Evolutionary conservation across 2,797 vertebrate genomes (phyloP), one percentile per base, ranked within the genome.

Genomic region (Peromyscus aztecus): DNA sequence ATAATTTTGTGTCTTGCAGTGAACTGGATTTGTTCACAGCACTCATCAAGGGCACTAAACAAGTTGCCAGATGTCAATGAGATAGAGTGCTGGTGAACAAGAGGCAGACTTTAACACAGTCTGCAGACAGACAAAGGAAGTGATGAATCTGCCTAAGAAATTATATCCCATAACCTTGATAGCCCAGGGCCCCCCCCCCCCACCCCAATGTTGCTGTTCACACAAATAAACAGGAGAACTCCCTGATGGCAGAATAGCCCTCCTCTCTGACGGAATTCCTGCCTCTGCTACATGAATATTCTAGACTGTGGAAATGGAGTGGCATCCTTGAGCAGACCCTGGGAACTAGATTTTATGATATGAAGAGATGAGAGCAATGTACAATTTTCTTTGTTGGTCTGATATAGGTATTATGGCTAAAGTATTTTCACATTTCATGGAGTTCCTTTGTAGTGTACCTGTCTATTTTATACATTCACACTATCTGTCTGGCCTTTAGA

Each of bases 91-190:
- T 11, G 89, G 29, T 40, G 90, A 95, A 59, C 93, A 95, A 95
- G 19, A 86, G 83, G 96, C 93, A 97, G 94, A 95, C 31, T 96
- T 88, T 81, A 97, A 69, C 29, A 43, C 61, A 95, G 69, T 87
- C 16, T 21, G 63, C 23, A 84, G 80, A 17, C 12, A 87, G 80
- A 86, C 76, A 89, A 90, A 78, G 16, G 19, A 88, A 57, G 63
- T 34, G 0, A 0, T 91, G 67, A 59, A 57, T 87, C 40, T 94
- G 84, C 73, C 90, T 73, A 95, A 91, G 46, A 89, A 31, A 83
- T 76, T 73, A 86, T 52, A 46, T 85, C 85, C n/a, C 63, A 52
- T 0, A 37, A n/a, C n/a, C 21, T 63, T 81, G 76, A 78, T 73
- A 65, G 61, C 67, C 31, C 61, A n/a, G 34, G n/a, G 76, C 0